Conservation (phyloP, 2,113 vertebrate genomes). For the Labrus mixtus region DNA sequence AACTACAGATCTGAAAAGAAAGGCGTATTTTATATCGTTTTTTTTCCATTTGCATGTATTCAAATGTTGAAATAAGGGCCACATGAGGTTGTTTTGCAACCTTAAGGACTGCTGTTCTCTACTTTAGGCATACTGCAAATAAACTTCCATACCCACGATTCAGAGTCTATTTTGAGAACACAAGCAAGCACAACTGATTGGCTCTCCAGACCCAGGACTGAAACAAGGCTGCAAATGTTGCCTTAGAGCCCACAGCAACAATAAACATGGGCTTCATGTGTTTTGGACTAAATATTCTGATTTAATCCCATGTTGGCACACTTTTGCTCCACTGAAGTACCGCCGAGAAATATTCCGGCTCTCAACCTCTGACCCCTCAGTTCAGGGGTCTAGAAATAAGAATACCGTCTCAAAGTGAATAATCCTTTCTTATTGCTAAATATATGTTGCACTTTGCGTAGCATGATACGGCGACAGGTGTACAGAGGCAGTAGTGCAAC, state of each 20-base stretch:
- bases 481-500: constrained; percentile 35
- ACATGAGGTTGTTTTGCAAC: constrained; percentile 9
- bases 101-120: constrained; percentile 17
- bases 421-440: constrained; percentile 1
- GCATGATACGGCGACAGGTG: constrained; percentile 67
- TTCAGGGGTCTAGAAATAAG: background rate
- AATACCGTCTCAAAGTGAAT: background rate
- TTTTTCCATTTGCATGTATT: background rate
- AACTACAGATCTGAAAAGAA: background rate
- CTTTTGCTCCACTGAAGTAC: background rate
- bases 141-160: constrained; percentile 58
- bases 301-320: constrained; percentile 10
- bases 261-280: constrained; percentile 20
- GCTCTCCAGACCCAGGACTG: constrained; percentile 29
- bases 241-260: constrained; percentile 33
- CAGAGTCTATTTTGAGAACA: constrained; percentile 70
- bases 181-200: constrained; percentile 44
- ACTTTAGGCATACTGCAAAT: constrained; percentile 41
- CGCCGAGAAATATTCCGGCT: background rate
- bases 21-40: background rate
- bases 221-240: constrained; percentile 43
- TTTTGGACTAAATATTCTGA: constrained; percentile 7
- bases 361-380: constrained; percentile 1
- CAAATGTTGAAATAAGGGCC: background rate
- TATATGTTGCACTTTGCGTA: constrained; percentile 7